Base-by-base conservation (phyloP, 92 coral and sea anemone genomes). In the Epizoanthus stellaris region DNA sequence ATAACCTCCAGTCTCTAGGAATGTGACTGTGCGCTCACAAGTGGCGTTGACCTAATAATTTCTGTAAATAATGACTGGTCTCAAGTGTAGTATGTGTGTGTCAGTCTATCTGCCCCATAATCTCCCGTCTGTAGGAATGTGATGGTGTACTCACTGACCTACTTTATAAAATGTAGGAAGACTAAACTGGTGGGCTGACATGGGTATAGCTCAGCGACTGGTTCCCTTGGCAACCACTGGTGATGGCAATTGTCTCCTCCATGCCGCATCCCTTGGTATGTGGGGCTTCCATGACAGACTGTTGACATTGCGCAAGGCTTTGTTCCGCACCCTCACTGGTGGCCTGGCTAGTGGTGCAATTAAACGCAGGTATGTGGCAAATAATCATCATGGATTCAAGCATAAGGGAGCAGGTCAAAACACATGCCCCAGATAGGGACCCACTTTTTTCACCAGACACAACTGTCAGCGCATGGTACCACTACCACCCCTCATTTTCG, bases 211-310 rank as follows among this genome's bases (percentile, higher is more conserved):
- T 9, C 96, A 86, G 61, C 95, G 98, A 10, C 94, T 96, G 54
- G 89, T 92, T 59, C 99, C 99, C 47, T 82, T 96, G 64, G 95
- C 98, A 54, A 96, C 99, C 38, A 91, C 92, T 75, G 99, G 99
- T 19, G 99, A 96, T 86, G 99, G 99, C 16, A 96, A 96, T 80
- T 96, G 99, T 66, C 89, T 96, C 12, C 82, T 96, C 19, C 99
- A 96, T 89, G 99, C 99, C 20, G 99, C 99, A 1, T 96, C 99
- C 23, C 96, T 96, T 73, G 99, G 99, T 20, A 96, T 96, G 93
- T 96, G 98, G 99, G 99, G 99, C 11, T 93, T 73, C 76, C 99
- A 96, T 62, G 99, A 96, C 75, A 94, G 99, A 25, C 83, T 94
- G 39, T 61, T 96, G 38, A 96, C 95, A 1, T 90, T 96, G 8